Conservation (phyloP, 2,888 invertebrate genomes). For the Clanis bilineata region DNA sequence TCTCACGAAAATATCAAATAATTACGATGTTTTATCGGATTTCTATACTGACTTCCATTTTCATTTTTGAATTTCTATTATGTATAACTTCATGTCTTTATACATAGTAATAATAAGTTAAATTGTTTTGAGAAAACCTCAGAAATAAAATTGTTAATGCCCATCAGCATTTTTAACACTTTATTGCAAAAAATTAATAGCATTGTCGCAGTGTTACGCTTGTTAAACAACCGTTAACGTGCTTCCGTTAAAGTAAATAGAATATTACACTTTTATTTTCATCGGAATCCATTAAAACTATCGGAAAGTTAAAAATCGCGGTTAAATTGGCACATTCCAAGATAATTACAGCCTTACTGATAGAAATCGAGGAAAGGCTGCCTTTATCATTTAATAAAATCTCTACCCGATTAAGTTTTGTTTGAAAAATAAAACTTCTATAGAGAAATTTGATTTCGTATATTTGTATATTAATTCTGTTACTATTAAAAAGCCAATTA, state of each 20-base stretch:
- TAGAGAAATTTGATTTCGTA: too few relatives aligned
- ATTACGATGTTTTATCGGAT: too few relatives aligned
- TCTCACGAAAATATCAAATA: too few relatives aligned
- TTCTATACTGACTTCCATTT: too few relatives aligned
- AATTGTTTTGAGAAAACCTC: too few relatives aligned
- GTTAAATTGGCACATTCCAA: conserved; percentile 13
- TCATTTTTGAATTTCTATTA: too few relatives aligned
- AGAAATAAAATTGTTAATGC: neutral
- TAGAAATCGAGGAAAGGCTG: neutral
- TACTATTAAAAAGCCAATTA: too few relatives aligned
- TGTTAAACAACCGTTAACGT: conserved; percentile 40
- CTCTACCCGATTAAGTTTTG: neutral
- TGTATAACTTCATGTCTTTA: too few relatives aligned
- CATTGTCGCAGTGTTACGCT: conserved; percentile 37
- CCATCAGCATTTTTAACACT: neutral
- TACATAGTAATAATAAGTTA: too few relatives aligned
- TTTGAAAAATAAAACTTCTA: neutral
- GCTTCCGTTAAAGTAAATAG: conserved; percentile 29
- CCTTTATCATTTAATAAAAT: neutral
- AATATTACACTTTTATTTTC: conserved; percentile 42
- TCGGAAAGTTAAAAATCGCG: conserved; percentile 32
- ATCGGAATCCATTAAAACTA: conserved; percentile 26
- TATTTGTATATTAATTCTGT: too few relatives aligned
- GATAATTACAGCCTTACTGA: conserved; percentile 16
- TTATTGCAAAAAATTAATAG: conserved; percentile 41